Percentiles rank a stretch among this genome's conserved stretches.
Conservation (phyloP, 2,113 vertebrate species). For the Toxostoma redivivum region DNA sequence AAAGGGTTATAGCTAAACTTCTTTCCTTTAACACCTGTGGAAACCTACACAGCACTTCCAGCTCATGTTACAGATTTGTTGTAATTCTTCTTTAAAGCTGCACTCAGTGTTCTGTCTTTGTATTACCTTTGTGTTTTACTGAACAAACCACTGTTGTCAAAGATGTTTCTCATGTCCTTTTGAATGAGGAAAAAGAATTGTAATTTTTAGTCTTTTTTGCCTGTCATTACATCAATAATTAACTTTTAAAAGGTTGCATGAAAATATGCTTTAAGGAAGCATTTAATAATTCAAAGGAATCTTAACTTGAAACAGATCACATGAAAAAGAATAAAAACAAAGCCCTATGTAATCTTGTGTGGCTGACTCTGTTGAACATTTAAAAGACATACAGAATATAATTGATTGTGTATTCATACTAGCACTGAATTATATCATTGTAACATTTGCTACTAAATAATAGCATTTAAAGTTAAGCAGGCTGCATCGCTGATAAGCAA, state of each 20-base stretch:
- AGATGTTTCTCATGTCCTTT: conserved; percentile 47
- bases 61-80: conserved; percentile 36
- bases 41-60: conserved; percentile 60
- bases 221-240: conserved; percentile 75
- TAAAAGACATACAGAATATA: not conserved
- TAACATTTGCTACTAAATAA: not conserved
- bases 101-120: conserved; percentile 40
- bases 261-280: conserved; percentile 73
- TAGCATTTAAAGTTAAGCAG: not conserved
- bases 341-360: conserved; percentile 8
- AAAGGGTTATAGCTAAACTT: conserved; percentile 62
- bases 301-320: conserved; percentile 70
- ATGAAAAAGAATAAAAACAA: conserved; percentile 66
- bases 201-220: conserved; percentile 58
- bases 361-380: not conserved
- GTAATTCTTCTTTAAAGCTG: conserved; percentile 55
- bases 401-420: not conserved
- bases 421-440: not conserved
- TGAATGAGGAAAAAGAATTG: conserved; percentile 48
- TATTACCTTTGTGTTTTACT: conserved; percentile 59
- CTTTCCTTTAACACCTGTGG: conserved; percentile 60
- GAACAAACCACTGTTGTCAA: conserved; percentile 61
- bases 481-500: not conserved
- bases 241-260: conserved; percentile 57
- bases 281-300: conserved; percentile 77